Conservation (phyloP, 1,140 invertebrate species). For the Megathymus violae region DNA sequence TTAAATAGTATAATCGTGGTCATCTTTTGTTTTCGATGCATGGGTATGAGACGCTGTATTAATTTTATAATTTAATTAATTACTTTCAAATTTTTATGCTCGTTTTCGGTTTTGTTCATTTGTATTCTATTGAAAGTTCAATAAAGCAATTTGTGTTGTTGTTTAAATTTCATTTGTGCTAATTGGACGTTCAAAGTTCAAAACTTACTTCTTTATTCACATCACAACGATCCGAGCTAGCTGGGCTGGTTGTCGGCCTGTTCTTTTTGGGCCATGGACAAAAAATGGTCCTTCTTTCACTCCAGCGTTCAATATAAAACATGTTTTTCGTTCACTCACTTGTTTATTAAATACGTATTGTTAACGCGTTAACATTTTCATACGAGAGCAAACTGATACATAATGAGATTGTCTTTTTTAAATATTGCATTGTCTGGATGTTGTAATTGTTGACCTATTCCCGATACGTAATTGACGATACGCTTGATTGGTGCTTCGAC, state of each 20-base stretch:
- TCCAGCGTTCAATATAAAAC: constrained; percentile 33
- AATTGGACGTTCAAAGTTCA: constrained; percentile 27
- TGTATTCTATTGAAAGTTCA: too few species aligned
- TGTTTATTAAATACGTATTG: constrained; percentile 20
- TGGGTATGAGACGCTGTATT: too few species aligned
- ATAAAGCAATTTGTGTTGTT: too few species aligned
- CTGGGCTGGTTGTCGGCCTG: constrained; percentile 50
- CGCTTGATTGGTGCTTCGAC: constrained; percentile 4
- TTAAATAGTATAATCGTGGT: constrained; percentile 7
- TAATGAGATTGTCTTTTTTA: constrained; percentile 3
- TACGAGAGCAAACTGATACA: not conserved
- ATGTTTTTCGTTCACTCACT: constrained; percentile 23
- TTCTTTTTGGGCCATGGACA: constrained; percentile 66
- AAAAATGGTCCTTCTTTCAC: constrained; percentile 49
- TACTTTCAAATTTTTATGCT: too few species aligned
- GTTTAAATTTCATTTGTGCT: constrained; percentile 7
- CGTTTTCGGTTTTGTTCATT: too few species aligned
- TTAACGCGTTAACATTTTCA: not conserved
- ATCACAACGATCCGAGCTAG: constrained; percentile 49
- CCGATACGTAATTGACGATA: constrained; percentile 17
- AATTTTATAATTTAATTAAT: too few species aligned
- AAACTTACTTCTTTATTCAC: constrained; percentile 41
- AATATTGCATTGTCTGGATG: constrained; percentile 5
- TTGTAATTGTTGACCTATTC: constrained; percentile 22
- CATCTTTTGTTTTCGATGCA: constrained; percentile 23